phyloP scores from a whole-genome alignment of 2,797 vertebrate genomes.

The Diglossa cyanea region DNA sequence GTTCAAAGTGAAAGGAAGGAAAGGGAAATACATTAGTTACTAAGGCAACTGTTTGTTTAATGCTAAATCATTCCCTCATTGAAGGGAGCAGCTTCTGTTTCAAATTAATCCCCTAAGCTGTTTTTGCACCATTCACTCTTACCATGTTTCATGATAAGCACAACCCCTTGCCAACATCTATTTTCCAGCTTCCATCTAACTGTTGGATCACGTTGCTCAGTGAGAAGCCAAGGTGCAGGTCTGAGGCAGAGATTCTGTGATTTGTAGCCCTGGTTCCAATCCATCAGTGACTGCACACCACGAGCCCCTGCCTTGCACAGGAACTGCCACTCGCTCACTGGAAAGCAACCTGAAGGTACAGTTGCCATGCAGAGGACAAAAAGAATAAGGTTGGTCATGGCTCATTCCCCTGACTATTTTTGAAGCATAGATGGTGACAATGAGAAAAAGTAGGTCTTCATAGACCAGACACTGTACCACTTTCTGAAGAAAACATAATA shows the following conservation, averaged over 20 bases:
- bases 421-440: not conserved
- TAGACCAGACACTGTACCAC: not conserved
- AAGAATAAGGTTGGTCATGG: not conserved
- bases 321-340: not conserved
- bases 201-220: not conserved
- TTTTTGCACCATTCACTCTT: not conserved
- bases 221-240: not conserved
- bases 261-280: not conserved
- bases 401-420: not conserved
- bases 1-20: not conserved
- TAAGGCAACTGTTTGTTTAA: constrained; percentile 38
- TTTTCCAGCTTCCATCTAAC: not conserved
- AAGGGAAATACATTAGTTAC: not conserved
- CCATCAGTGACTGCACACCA: not conserved
- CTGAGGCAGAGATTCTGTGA: not conserved
- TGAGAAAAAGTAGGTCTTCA: not conserved
- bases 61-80: constrained; percentile 13
- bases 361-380: not conserved
- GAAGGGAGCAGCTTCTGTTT: constrained; percentile 22
- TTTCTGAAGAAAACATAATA: not conserved
- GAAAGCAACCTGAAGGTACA: not conserved
- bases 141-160: not conserved
- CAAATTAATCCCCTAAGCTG: constrained; percentile 7
- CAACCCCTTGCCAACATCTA: not conserved
- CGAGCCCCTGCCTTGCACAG: not conserved